A percentile compares a stretch with the other conserved stretches of the same genome.
These are phyloP conservation scores for Siderastrea siderea DNA, from an alignment of 92 coral and sea anemone species.

Conservation along the genomic window DNA sequence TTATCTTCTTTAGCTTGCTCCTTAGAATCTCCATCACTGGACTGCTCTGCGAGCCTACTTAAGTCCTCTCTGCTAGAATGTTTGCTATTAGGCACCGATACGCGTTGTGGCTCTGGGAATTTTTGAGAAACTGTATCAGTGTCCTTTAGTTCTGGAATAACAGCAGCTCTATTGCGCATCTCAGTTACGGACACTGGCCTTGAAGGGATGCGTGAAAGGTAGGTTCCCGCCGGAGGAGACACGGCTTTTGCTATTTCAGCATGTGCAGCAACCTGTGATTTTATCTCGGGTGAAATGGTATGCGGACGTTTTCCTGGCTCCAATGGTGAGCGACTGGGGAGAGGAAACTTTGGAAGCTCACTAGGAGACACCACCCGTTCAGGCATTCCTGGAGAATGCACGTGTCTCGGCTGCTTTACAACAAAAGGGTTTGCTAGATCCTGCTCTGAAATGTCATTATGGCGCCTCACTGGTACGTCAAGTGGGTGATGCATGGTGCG, in stretches of 20 bases:
- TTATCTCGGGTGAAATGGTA: constrained; percentile 38
- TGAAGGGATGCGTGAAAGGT: constrained; percentile 67
- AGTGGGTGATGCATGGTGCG: constrained; percentile 8
- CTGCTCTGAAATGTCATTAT: constrained; percentile 84
- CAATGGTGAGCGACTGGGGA: constrained; percentile 54
- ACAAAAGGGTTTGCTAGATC: constrained; percentile 86
- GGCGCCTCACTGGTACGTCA: constrained; percentile 47
- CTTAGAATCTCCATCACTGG: constrained; percentile 9
- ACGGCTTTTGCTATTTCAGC: constrained; percentile 62
- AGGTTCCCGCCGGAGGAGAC: constrained; percentile 70
- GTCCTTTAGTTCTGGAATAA: constrained; percentile 75
- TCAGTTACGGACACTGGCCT: constrained; percentile 79
- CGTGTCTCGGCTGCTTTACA: constrained; percentile 62
- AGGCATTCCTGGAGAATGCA: constrained; percentile 27
- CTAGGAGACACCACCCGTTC: constrained; percentile 69
- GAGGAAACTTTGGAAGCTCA: constrained; percentile 63
- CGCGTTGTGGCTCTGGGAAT: constrained; percentile 72
- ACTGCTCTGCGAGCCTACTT: constrained; percentile 9
- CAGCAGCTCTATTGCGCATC: constrained; percentile 83
- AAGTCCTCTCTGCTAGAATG: background rate
- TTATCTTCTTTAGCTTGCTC: constrained; percentile 22
- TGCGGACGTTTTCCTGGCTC: constrained; percentile 60
- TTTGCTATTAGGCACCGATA: constrained; percentile 5
- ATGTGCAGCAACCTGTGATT: constrained; percentile 34
- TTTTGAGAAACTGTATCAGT: constrained; percentile 29